Conservation (phyloP, 2,888 invertebrate species). For the Phengaris arion region DNA sequence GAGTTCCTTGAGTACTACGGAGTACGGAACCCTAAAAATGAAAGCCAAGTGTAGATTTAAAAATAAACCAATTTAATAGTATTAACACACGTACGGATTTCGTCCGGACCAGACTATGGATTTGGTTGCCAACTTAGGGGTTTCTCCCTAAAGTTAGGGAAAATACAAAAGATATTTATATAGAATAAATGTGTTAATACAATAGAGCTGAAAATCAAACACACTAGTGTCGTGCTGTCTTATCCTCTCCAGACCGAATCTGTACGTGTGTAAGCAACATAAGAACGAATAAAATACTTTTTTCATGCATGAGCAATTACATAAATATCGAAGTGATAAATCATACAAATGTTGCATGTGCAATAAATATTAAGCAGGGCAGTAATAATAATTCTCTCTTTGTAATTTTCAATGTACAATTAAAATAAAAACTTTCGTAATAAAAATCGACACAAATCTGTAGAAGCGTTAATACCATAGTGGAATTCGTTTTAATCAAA, state of each 20-base stretch:
- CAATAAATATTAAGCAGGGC: background rate
- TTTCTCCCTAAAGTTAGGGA: too few species aligned
- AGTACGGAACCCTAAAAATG: background rate
- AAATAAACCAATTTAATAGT: too few species aligned
- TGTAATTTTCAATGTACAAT: background rate
- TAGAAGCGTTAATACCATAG: background rate
- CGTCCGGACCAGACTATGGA: too few species aligned
- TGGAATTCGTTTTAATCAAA: background rate
- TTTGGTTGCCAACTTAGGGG: too few species aligned
- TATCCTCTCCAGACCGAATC: too few species aligned
- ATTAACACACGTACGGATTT: too few species aligned
- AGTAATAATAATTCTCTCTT: background rate
- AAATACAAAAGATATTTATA: too few species aligned
- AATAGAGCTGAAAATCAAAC: too few species aligned
- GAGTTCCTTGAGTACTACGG: too few species aligned
- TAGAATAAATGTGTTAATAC: too few species aligned
- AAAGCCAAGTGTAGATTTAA: background rate
- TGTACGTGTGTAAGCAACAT: background rate
- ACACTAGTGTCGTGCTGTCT: too few species aligned
- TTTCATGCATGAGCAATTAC: constrained; percentile 4
- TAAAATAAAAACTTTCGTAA: background rate
- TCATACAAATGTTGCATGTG: background rate
- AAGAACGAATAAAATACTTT: background rate
- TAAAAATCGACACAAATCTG: too few species aligned
- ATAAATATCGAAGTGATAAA: background rate